Conservation (phyloP, 2,797 vertebrate genomes). For the Trachops cirrhosus region DNA sequence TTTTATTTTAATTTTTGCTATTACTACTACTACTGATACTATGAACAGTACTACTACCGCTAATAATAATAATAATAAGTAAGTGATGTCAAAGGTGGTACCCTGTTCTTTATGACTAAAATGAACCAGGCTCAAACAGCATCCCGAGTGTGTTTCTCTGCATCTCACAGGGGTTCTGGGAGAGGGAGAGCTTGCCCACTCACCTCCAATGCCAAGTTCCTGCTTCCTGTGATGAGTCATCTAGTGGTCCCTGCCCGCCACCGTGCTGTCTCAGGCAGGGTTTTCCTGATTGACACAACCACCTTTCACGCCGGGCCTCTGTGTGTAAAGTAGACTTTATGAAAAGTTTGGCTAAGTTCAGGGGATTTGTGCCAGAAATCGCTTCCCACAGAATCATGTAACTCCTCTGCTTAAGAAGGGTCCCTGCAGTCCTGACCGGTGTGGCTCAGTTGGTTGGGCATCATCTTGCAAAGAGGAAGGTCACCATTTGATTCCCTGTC, state of each 20-base stretch:
- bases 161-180: background rate
- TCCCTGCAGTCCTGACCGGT: background rate
- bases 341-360: background rate
- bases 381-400: background rate
- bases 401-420: background rate
- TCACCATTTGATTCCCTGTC: no score
- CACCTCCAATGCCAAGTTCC: background rate
- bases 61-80: background rate
- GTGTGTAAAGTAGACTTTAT: background rate
- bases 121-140: background rate
- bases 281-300: background rate
- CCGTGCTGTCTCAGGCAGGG: background rate
- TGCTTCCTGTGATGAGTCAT: background rate
- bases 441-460: no score
- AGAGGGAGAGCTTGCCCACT: background rate
- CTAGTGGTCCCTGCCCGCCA: background rate
- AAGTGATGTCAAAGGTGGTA: background rate
- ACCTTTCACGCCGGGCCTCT: background rate
- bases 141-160: background rate
- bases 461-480: no score
- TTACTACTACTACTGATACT: background rate
- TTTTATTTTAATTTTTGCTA: background rate
- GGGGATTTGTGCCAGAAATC: background rate
- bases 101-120: background rate
- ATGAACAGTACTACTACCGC: background rate